Evolutionary conservation across 2,888 invertebrate genomes (phyloP).

Genomic region (Leucania comma): DNA sequence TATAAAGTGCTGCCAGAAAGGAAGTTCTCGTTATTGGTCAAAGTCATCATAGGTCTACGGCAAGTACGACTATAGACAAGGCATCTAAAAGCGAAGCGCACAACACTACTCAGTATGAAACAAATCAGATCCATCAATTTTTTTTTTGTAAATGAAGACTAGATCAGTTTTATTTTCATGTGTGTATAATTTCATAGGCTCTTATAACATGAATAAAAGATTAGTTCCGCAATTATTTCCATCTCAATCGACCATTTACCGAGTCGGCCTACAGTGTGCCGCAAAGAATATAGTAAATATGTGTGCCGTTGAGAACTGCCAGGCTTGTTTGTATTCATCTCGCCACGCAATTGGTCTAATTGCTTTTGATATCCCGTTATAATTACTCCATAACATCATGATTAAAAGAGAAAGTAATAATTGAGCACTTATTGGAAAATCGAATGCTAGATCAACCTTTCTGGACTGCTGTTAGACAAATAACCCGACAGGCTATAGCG

Average conservation of each 20-base stretch:
- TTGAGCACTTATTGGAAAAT: constrained; percentile 46
- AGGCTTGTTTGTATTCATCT: constrained; percentile 47
- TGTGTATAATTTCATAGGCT: constrained; percentile 19
- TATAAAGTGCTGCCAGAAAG: too few species aligned
- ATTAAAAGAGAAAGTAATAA: constrained; percentile 64
- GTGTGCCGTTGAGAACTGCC: constrained; percentile 22
- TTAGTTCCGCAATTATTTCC: constrained; percentile 38
- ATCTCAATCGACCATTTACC: constrained; percentile 22
- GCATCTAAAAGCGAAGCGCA: background rate
- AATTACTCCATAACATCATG: constrained; percentile 54
- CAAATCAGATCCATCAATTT: background rate
- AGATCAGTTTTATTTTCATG: constrained; percentile 9
- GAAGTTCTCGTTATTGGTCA: too few species aligned
- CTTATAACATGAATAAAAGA: constrained; percentile 27
- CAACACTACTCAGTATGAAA: background rate
- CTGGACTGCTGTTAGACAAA: constrained; percentile 10
- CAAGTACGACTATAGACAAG: background rate
- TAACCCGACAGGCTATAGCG: background rate
- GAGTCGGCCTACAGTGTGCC: constrained; percentile 36
- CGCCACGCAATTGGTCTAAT: constrained; percentile 51
- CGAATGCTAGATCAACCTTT: constrained; percentile 30
- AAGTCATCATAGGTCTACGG: background rate
- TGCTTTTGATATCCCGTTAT: constrained; percentile 59
- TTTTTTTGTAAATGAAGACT: background rate
- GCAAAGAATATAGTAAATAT: too few species aligned